phyloP scores from a whole-genome alignment of 2,797 vertebrate genomes.

The Spea hammondii region DNA sequence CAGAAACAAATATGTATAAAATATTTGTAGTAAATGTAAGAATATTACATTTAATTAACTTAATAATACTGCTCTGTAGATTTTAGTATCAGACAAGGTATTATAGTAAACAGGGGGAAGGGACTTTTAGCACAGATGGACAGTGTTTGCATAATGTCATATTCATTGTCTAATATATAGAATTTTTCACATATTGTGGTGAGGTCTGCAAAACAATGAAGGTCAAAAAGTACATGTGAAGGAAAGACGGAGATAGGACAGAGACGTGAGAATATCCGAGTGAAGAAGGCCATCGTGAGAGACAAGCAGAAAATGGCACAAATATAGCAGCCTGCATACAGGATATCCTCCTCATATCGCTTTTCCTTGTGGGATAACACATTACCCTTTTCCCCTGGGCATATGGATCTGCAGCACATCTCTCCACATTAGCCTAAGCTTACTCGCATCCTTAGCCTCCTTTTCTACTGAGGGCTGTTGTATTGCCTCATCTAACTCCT shows the following conservation, averaged over 20 bases:
- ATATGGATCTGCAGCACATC: constrained; percentile 7
- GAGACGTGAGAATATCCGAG: constrained; percentile 49
- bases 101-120: too few species aligned
- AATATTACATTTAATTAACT: too few species aligned
- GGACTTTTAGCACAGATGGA: too few species aligned
- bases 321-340: constrained; percentile 38
- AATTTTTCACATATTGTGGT: constrained; percentile 1
- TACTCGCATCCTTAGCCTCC: background rate
- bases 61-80: too few species aligned
- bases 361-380: constrained; percentile 36
- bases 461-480: background rate
- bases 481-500: background rate
- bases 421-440: constrained; percentile 5
- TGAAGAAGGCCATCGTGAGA: constrained; percentile 19
- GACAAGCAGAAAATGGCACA: constrained; percentile 22
- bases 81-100: too few species aligned
- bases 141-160: too few species aligned
- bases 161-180: background rate
- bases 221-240: constrained; percentile 32
- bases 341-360: constrained; percentile 42
- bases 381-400: constrained; percentile 24
- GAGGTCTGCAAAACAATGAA: constrained; percentile 33
- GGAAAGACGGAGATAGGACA: constrained; percentile 41
- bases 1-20: too few species aligned
- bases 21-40: too few species aligned